phyloP scores from a whole-genome alignment of 2,113 vertebrate genomes.

The Syrmaticus mikado region DNA sequence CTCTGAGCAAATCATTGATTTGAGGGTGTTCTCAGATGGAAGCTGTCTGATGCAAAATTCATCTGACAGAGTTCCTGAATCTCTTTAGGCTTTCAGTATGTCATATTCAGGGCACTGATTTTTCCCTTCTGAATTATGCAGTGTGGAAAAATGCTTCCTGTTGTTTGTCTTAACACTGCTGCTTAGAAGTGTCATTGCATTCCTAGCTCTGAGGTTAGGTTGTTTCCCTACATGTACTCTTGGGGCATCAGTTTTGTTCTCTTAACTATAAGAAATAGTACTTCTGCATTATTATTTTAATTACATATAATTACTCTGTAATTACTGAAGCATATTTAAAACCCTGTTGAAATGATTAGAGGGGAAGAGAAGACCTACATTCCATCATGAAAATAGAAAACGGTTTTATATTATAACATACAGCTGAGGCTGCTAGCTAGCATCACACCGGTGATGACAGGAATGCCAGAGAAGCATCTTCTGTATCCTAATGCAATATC shows the following conservation, averaged over 20 bases:
- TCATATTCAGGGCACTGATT: background rate
- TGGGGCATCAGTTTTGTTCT: background rate
- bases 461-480: background rate
- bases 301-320: background rate
- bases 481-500: background rate
- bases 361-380: background rate
- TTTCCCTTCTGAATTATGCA: constrained; percentile 11
- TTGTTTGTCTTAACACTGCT: background rate
- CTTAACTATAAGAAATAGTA: background rate
- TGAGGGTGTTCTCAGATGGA: background rate
- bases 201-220: background rate
- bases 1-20: background rate
- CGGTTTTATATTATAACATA: background rate
- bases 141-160: background rate
- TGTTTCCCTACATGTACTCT: background rate
- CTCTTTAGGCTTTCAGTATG: background rate
- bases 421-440: background rate
- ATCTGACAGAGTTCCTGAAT: background rate
- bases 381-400: background rate
- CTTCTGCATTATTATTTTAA: background rate
- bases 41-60: background rate
- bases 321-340: constrained; percentile 2
- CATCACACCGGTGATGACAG: background rate
- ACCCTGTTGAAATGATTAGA: background rate
- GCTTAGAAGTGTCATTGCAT: background rate